Base-by-base conservation (phyloP, 1,140 invertebrate genomes). In the Heliothis subflexa region DNA sequence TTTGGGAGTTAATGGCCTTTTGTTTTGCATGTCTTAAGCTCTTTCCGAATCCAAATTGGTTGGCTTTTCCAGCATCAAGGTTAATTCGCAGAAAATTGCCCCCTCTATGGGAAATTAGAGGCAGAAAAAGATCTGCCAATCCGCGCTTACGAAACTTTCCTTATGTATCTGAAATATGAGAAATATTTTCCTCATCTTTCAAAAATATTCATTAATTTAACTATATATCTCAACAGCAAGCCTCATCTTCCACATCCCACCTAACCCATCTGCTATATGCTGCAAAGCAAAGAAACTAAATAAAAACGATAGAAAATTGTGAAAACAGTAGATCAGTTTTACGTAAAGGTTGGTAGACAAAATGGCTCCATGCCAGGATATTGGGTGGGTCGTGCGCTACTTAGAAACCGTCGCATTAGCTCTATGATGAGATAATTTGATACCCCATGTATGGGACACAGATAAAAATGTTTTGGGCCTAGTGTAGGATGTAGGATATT, bases 361-460 rank as follows among this genome's bases (percentile, higher is more conserved):
- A n/a, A 55, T 71, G 68, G 68, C 68, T 16, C 14, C 25, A 21
- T 71, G 68, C 68, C 68, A 71, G 68, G 68, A 71, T 71, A 71
- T 71, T 50, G 68, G 68, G 50, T 68, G 11, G 50, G 21, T n/a
- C 50, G 25, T 55, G 68, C 50, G 18, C 68, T 16, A 50, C 49
- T 71, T 71, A 71, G 64, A 68, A 50, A 68, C 47, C 64, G 47
- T 40, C 64, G 12, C 25, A 68, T 68, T 68, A 68, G 25, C 64
- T 68, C 1, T 68, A 50, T 68, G 62, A 66, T 66, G 45, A 68
- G 45, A 47, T 64, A 64, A 68, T 68, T 68, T 68, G 11, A 49
- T 52, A 52, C 64, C 18, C 45, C n/a, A 68, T 68, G 13, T 47
- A 18, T 4, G 13, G 14, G 21, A 3, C 3, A 4, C 1, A 50